A percentile compares a stretch with the other conserved stretches of the same genome.
phyloP scores from a whole-genome alignment of 2,113 vertebrate species.

The Scalopus aquaticus region DNA sequence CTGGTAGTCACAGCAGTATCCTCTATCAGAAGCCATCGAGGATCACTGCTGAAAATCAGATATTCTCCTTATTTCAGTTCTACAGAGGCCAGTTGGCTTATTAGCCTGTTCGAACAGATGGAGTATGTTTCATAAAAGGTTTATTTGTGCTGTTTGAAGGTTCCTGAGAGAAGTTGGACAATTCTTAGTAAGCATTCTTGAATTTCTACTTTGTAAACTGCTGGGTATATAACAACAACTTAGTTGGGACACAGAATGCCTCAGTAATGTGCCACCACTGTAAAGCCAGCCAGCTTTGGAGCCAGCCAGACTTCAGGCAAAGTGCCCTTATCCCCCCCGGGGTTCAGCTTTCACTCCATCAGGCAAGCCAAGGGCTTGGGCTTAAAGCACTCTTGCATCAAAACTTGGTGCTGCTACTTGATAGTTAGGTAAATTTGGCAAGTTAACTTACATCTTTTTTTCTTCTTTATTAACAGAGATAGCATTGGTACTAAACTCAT shows the following conservation, averaged over 20 bases:
- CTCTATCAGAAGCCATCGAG: not conserved
- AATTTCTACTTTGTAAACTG: conserved; percentile 41
- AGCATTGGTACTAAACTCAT: not conserved
- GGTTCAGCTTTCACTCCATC: accelerated
- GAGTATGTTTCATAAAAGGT: not conserved
- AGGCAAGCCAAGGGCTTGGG: not conserved
- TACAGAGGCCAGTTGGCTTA: not conserved
- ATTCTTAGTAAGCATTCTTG: conserved; percentile 16
- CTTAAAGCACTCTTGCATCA: not conserved
- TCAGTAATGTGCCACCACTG: not conserved
- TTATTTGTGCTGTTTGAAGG: not conserved
- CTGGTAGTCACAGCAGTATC: not conserved
- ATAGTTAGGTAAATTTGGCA: not conserved
- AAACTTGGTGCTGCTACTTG: conserved; percentile 2
- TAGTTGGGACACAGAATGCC: not conserved
- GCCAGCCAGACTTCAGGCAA: not conserved
- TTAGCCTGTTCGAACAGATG: not conserved
- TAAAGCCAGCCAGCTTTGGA: not conserved
- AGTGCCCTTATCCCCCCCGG: accelerated
- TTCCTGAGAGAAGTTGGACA: not conserved
- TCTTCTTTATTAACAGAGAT: conserved; percentile 12
- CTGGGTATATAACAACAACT: not conserved
- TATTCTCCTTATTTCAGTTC: not conserved
- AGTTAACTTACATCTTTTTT: conserved; percentile 16
- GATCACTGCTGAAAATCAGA: conserved; percentile 13